Base-by-base conservation (phyloP, 2,797 vertebrate genomes). In the Brotula barbata region DNA sequence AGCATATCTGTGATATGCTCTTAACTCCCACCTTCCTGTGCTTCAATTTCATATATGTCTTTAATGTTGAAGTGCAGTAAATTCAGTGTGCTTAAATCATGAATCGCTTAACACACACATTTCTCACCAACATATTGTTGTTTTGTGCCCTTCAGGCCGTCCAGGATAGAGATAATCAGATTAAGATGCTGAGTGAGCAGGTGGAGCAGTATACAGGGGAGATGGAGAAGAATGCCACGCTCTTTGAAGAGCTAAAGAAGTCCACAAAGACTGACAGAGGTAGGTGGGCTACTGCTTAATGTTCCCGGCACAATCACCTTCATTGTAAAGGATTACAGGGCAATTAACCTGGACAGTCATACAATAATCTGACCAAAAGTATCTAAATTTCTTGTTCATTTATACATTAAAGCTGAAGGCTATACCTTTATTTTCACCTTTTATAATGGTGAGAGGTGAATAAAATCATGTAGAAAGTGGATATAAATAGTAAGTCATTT, bases 191-290 rank as follows among this genome's bases (percentile, higher is more conserved):
- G 52, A 92, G 91, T 45, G 94, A 95, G 44, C 94, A 96, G 87
- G 87, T 96, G 49, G 92, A 95, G 77, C 93, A 94, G 57, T 96
- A 95, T 50, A 98, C 96, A 0, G 89, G 86, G 47, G 97, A 99
- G 64, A 97, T 98, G 96, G 95, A 96, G 78, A 94, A 88, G 81
- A 94, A 95, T 75, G 84, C 93, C 0, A 64, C 81, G 5, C 62
- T 97, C 45, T 92, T 97, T 37, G 92, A 96, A 75, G 90, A 94
- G 51, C 78, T 98, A 16, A 97, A 93, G 90, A 91, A 81, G 1
- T 91, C 95, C 7, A 85, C 93, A 0, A 90, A 89, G 59, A 94
- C 89, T 81, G 92, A 90, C 68, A 90, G 85, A 93, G 94, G 96
- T 95, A 84, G 37, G 67, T 47, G 3, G 7, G n/a, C 45, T 4